Conservation (phyloP, 2,888 invertebrate species). For the Amphipoea oculea region DNA sequence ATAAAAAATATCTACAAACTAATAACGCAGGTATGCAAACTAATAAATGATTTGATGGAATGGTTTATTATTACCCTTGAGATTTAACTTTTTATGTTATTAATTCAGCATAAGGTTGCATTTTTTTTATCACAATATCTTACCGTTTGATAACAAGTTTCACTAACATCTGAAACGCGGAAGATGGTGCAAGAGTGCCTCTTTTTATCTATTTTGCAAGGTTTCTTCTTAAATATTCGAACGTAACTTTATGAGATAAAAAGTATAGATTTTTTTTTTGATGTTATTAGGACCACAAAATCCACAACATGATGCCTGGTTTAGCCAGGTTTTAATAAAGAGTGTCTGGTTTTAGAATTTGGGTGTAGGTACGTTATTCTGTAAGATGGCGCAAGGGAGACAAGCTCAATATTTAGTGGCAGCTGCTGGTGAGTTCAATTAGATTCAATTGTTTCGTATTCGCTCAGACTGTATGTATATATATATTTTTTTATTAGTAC, state of each 20-base stretch:
- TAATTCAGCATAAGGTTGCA: neutral
- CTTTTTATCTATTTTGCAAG: neutral
- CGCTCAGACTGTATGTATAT: neutral
- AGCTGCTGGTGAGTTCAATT: constrained; percentile 72
- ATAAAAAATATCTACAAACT: neutral
- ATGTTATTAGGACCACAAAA: too few species aligned
- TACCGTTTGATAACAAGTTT: neutral
- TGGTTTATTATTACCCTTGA: neutral
- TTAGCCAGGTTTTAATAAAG: neutral
- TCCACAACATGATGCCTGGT: neutral
- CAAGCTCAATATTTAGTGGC: constrained; percentile 76
- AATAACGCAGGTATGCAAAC: neutral
- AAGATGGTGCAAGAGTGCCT: neutral
- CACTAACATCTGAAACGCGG: neutral
- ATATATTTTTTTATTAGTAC: neutral
- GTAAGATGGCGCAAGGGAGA: constrained; percentile 66
- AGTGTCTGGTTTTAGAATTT: neutral
- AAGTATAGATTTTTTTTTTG: neutral
- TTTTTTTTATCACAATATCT: constrained; percentile 11
- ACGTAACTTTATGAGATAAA: neutral
- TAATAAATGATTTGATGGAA: neutral
- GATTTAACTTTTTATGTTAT: neutral
- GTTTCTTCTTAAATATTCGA: neutral
- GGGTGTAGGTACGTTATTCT: neutral
- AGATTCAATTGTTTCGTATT: constrained; percentile 45